Conservation (phyloP, 2,113 vertebrate genomes). For the Leiothrix lutea region DNA sequence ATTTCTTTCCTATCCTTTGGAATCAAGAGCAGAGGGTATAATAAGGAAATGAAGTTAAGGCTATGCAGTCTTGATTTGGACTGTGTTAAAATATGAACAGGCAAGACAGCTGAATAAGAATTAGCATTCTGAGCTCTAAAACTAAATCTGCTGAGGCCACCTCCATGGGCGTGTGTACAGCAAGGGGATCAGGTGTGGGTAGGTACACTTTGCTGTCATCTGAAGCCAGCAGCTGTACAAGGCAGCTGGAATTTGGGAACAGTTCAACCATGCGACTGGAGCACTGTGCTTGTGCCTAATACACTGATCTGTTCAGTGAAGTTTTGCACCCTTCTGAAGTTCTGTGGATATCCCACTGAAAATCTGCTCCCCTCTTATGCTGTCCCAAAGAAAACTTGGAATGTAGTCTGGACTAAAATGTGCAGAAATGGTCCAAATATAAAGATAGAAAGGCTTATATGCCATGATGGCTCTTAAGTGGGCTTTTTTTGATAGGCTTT, state of each 20-base stretch:
- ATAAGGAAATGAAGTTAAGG: neutral
- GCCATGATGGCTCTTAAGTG: neutral
- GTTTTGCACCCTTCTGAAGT: neutral
- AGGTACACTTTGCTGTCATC: fast-evolving
- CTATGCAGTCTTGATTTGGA: neutral
- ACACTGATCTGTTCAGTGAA: neutral
- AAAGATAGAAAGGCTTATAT: neutral
- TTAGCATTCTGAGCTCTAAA: neutral
- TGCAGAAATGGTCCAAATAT: neutral
- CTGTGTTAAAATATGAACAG: neutral
- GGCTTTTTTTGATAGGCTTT: fast-evolving
- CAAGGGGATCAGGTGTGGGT: neutral
- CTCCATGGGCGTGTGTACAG: fast-evolving
- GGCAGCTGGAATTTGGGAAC: neutral
- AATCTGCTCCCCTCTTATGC: neutral
- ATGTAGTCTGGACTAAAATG: neutral
- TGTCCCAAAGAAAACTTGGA: neutral
- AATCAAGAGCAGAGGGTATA: neutral
- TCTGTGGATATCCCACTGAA: neutral
- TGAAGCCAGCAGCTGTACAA: neutral
- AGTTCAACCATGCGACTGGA: fast-evolving
- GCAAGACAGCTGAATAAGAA: neutral
- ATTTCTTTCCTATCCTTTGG: neutral
- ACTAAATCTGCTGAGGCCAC: neutral
- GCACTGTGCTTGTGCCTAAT: neutral